Evolutionary conservation across 2,113 vertebrate genomes (phyloP).

Genomic region (Toxostoma redivivum): DNA sequence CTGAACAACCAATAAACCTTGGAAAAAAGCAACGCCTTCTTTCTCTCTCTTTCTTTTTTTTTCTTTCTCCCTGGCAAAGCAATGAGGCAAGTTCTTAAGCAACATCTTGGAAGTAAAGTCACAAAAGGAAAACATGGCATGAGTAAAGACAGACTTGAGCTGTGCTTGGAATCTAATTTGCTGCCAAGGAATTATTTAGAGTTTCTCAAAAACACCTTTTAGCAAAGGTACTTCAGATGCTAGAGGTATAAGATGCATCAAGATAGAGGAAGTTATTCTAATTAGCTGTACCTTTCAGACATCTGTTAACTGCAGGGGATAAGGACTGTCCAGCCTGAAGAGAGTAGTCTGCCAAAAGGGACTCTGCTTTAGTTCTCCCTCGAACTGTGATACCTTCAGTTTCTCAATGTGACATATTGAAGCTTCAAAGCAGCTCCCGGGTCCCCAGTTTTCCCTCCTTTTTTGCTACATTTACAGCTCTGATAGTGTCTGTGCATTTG

Average conservation of each 20-base stretch:
- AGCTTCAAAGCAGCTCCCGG: neutral
- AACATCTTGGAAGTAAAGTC: neutral
- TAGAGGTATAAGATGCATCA: neutral
- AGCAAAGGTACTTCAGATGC: neutral
- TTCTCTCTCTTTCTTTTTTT: too few species aligned
- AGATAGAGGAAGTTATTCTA: neutral
- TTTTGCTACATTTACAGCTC: neutral
- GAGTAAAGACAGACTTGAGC: neutral
- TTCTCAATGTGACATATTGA: neutral
- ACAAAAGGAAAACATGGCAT: neutral
- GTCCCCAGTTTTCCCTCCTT: neutral
- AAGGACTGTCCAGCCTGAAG: neutral
- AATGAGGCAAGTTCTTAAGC: neutral
- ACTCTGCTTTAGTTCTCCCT: neutral
- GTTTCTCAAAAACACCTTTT: neutral
- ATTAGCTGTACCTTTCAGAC: neutral
- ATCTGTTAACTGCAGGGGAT: neutral
- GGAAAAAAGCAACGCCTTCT: neutral
- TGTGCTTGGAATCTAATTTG: neutral
- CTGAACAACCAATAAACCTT: neutral
- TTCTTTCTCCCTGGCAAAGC: neutral
- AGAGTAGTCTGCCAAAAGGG: neutral
- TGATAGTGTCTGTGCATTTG: neutral
- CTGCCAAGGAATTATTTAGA: neutral
- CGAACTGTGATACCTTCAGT: fast-evolving